Evolutionary conservation across 2,113 vertebrate genomes (phyloP).

Genomic region (Orycteropus afer): DNA sequence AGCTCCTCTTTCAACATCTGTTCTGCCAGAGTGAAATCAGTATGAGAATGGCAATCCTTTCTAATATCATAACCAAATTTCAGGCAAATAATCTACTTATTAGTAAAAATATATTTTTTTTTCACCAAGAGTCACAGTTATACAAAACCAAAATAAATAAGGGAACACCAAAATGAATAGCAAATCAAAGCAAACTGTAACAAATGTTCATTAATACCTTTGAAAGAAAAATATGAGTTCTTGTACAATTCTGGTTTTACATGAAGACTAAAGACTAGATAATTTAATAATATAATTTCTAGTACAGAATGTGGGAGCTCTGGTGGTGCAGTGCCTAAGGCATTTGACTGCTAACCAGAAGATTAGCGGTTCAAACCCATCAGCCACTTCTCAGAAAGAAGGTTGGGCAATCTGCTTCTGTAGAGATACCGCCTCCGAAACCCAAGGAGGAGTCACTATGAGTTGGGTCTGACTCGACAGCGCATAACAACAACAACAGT

Average conservation of each 20-base stretch:
- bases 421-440: too few relatives aligned
- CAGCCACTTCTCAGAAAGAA: too few relatives aligned
- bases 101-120: not conserved
- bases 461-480: too few relatives aligned
- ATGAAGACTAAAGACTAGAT: not conserved
- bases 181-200: not conserved
- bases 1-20: not conserved
- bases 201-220: not conserved
- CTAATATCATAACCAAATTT: not conserved
- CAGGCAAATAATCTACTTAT: not conserved
- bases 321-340: too few relatives aligned
- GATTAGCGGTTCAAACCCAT: too few relatives aligned
- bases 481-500: too few relatives aligned
- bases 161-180: not conserved
- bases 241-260: not conserved
- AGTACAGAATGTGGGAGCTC: too few relatives aligned
- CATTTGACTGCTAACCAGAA: too few relatives aligned
- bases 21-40: not conserved
- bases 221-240: constrained; percentile 20
- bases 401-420: too few relatives aligned
- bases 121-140: not conserved
- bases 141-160: not conserved
- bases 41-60: not conserved
- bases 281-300: not conserved
- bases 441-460: too few relatives aligned